Evolutionary conservation across 2,797 vertebrate species (phyloP), one percentile per base, ranked within the genome.

Genomic region (Dallia pectoralis): DNA sequence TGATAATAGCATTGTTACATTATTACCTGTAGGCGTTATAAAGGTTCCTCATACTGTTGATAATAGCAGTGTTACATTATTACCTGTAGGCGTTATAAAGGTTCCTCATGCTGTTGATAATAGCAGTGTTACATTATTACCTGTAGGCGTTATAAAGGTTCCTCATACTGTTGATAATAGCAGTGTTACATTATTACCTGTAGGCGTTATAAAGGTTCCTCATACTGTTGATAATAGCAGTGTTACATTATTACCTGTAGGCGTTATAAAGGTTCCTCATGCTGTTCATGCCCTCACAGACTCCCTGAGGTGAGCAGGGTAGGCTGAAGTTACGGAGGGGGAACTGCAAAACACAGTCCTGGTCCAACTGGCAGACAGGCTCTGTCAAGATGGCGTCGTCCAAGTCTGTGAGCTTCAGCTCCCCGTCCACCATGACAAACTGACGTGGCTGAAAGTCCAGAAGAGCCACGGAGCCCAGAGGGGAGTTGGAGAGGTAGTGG

Each of bases 11-110:
- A n/a, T 8, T 72, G 81, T 77, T 86, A n/a, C n/a, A n/a, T n/a
- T n/a, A n/a, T n/a, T n/a, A 97, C 96, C 95, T 94, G 86, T 96
- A 96, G 0, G 96, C 96, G 66, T 97, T 97, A 90, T 97, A 97
- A 76, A 97, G 93, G 87, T 97, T 97, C 87, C 90, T 95, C 90
- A 94, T 96, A 80, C 97, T 95, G 8, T 96, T 96, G 78, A 96
- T 87, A n/a, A n/a, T 9, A 12, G 19, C 36, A n/a, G 19, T 72
- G 81, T 77, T 86, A n/a, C n/a, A n/a, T n/a, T n/a, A n/a, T n/a
- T n/a, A 97, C 96, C 95, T 94, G 86, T 96, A 96, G 0, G 96
- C 96, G 66, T 97, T 97, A 90, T 97, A 97, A 76, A 97, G 93
- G 87, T 97, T 97, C 87, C 90, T 95, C 90, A 94, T 96, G 80